A percentile compares a stretch with the other conserved stretches of the same genome.
phyloP scores from a whole-genome alignment of 2,888 invertebrate species.

The Thalpophila matura region DNA sequence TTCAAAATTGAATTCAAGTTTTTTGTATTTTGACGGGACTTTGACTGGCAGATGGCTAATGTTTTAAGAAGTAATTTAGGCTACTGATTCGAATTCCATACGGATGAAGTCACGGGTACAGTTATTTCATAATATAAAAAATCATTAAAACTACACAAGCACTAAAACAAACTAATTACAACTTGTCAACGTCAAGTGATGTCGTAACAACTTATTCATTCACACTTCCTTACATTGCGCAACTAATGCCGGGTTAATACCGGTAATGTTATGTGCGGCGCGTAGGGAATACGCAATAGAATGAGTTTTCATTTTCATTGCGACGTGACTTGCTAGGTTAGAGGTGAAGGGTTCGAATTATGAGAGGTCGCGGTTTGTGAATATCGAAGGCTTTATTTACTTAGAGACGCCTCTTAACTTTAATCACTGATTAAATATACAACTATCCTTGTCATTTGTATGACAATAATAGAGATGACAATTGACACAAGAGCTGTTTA shows the following conservation, averaged over 20 bases:
- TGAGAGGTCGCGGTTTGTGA: slow-evolving; percentile 43
- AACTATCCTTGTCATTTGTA: too few relatives aligned
- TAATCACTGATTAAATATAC: too few relatives aligned
- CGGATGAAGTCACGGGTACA: too few relatives aligned
- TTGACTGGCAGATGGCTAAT: too few relatives aligned
- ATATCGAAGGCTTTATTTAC: too few relatives aligned
- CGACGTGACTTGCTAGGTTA: slow-evolving; percentile 55
- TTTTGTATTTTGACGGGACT: too few relatives aligned
- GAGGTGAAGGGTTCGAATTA: slow-evolving; percentile 20
- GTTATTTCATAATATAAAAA: not conserved
- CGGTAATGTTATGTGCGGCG: slow-evolving; percentile 36
- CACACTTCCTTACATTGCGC: slow-evolving; percentile 43
- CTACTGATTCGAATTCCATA: too few relatives aligned
- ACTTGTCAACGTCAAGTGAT: not conserved
- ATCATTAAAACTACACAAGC: not conserved
- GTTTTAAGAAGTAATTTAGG: too few relatives aligned
- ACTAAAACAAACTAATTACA: slow-evolving; percentile 12
- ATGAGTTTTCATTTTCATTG: slow-evolving; percentile 70
- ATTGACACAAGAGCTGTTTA: too few relatives aligned
- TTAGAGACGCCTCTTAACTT: too few relatives aligned
- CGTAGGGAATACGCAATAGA: slow-evolving; percentile 61
- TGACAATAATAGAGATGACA: too few relatives aligned
- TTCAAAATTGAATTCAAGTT: too few relatives aligned
- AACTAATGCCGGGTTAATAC: slow-evolving; percentile 33
- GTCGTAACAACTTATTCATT: slow-evolving; percentile 44